These are phyloP conservation scores for Cinclus mexicanus DNA, from an alignment of 2,113 vertebrate genomes.

Conservation along the genomic window DNA sequence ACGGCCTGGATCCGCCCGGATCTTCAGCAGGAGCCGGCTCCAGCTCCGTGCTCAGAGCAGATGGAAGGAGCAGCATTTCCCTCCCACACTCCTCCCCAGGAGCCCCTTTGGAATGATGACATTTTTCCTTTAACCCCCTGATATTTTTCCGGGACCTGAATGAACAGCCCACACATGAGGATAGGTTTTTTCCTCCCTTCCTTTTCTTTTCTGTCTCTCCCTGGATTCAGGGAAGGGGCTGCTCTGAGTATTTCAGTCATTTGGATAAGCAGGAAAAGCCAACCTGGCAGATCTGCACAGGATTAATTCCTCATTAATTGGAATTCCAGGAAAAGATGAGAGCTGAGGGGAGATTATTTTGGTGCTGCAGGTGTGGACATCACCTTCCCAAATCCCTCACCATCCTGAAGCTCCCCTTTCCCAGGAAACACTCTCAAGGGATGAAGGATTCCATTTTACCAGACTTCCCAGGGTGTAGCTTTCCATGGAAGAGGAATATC, in stretches of 20 bases:
- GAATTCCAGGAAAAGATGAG: not conserved
- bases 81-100: constrained; percentile 14
- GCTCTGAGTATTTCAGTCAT: not conserved
- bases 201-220: not conserved
- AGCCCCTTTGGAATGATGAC: not conserved
- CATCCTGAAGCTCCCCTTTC: not conserved
- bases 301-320: not conserved
- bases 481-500: not conserved
- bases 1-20: fast-evolving
- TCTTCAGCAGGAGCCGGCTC: not conserved
- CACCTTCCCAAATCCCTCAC: not conserved
- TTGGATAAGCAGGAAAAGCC: not conserved
- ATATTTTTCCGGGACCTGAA: not conserved
- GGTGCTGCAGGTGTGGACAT: fast-evolving
- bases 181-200: not conserved
- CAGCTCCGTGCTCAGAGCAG: not conserved
- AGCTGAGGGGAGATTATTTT: not conserved
- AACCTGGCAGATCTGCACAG: not conserved
- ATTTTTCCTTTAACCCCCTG: not conserved
- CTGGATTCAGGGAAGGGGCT: not conserved
- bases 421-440: not conserved
- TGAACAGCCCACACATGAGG: not conserved
- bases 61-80: not conserved
- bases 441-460: fast-evolving
- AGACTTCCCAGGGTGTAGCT: not conserved